A percentile compares a stretch with the other conserved stretches of the same genome.
Conservation (phyloP, 2,113 vertebrate species). For the Labrus mixtus region DNA sequence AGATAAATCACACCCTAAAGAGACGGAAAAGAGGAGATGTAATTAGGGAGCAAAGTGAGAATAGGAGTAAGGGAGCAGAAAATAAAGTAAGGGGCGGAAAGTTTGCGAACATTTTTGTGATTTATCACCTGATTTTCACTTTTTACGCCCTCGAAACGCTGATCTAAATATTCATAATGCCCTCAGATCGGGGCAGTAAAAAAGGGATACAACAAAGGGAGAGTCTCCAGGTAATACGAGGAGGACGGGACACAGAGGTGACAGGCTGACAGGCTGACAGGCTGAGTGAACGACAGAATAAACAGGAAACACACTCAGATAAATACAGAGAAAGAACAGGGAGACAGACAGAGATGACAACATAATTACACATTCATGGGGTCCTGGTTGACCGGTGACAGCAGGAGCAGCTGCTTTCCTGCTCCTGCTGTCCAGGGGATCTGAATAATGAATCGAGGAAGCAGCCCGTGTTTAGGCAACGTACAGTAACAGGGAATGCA, state of each 20-base stretch:
- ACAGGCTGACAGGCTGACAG: conserved; percentile 12
- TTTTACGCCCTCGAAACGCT: background rate
- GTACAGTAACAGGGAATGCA: conserved; percentile 17
- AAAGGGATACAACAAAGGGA: too few species aligned
- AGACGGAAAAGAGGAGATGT: conserved; percentile 1
- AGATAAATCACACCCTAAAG: conserved; percentile 18
- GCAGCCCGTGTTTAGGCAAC: conserved; percentile 12
- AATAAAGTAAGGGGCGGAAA: background rate
- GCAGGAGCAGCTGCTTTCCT: conserved; percentile 54
- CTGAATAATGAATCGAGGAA: conserved; percentile 61
- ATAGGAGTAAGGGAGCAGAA: background rate
- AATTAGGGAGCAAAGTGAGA: background rate
- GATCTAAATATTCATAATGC: background rate
- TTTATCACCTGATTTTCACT: background rate
- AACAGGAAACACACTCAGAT: conserved; percentile 12
- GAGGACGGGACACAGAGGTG: conserved; percentile 1
- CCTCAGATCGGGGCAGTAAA: background rate
- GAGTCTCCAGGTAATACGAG: too few species aligned
- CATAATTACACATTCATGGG: conserved; percentile 53
- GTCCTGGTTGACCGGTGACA: conserved; percentile 61
- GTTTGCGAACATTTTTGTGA: background rate
- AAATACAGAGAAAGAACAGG: conserved; percentile 23
- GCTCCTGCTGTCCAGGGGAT: conserved; percentile 32
- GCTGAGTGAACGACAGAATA: conserved; percentile 10
- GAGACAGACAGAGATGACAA: conserved; percentile 33